Evolutionary conservation across 2,888 invertebrate genomes (phyloP).

Genomic region (Galeopsomyia nigrocyanea): DNA sequence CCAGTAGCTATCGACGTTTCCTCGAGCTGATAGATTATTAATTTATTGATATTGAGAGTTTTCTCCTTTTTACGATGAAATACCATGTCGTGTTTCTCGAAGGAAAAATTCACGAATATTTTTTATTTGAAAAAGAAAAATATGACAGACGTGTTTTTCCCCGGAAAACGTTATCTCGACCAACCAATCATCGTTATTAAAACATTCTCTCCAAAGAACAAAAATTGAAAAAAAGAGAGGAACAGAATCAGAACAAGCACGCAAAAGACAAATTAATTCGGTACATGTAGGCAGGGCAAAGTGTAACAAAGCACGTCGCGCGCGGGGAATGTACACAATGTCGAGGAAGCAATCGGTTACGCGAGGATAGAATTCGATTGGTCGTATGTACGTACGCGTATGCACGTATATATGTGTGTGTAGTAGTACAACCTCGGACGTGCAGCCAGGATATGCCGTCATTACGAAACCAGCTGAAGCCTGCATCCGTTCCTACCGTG

Average conservation of each 20-base stretch:
- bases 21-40: too few species aligned
- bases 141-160: too few species aligned
- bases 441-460: conserved; percentile 39
- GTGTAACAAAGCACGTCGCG: conserved; percentile 17
- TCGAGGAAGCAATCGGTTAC: conserved; percentile 51
- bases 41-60: too few species aligned
- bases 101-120: too few species aligned
- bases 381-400: neutral
- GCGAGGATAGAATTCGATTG: conserved; percentile 47
- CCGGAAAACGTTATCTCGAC: neutral
- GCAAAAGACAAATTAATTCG: conserved; percentile 9
- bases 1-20: too few species aligned
- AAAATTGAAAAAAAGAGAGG: conserved; percentile 7
- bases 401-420: too few species aligned
- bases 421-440: neutral
- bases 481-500: conserved; percentile 30
- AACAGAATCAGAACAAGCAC: neutral
- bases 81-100: too few species aligned
- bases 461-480: conserved; percentile 38
- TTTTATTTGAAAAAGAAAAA: too few species aligned
- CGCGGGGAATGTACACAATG: conserved; percentile 35
- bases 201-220: neutral
- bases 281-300: neutral
- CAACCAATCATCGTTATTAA: neutral
- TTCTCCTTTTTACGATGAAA: too few species aligned